Evolutionary conservation across 1,140 invertebrate genomes (phyloP).

Genomic region (Palaemon carinicauda): DNA sequence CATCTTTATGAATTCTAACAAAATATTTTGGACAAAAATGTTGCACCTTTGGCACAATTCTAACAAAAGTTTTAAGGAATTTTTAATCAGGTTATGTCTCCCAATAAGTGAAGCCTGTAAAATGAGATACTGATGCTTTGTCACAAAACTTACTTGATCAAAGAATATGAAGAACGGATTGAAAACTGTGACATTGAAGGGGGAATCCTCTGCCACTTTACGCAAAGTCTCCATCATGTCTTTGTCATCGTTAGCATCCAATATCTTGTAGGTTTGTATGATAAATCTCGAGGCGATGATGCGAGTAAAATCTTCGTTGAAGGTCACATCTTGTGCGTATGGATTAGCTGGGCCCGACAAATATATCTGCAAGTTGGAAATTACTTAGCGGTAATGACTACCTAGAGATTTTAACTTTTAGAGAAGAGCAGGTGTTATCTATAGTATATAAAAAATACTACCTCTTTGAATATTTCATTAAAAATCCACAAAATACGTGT

Average conservation of each 20-base stretch:
- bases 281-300: constrained; percentile 86
- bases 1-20: too few species aligned
- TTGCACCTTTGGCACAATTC: too few species aligned
- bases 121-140: too few species aligned
- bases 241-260: constrained; percentile 88
- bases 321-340: constrained; percentile 78
- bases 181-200: constrained; percentile 87
- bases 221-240: constrained; percentile 87
- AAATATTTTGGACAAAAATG: too few species aligned
- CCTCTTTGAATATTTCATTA: not conserved
- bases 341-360: constrained; percentile 70
- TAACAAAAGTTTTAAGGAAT: too few species aligned
- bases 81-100: too few species aligned
- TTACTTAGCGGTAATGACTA: too few species aligned
- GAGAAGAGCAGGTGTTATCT: constrained; percentile 25
- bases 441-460: not conserved
- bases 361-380: constrained; percentile 70
- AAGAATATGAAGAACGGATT: constrained; percentile 96
- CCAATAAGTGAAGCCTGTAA: too few species aligned
- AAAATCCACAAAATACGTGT: not conserved
- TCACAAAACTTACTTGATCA: constrained; percentile 75
- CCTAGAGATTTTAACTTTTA: not conserved
- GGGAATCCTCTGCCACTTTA: constrained; percentile 78
- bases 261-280: constrained; percentile 88
- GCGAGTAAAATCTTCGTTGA: constrained; percentile 76